Base-by-base conservation (phyloP, 2,113 vertebrate genomes). In the Ceyx cyanopectus region DNA sequence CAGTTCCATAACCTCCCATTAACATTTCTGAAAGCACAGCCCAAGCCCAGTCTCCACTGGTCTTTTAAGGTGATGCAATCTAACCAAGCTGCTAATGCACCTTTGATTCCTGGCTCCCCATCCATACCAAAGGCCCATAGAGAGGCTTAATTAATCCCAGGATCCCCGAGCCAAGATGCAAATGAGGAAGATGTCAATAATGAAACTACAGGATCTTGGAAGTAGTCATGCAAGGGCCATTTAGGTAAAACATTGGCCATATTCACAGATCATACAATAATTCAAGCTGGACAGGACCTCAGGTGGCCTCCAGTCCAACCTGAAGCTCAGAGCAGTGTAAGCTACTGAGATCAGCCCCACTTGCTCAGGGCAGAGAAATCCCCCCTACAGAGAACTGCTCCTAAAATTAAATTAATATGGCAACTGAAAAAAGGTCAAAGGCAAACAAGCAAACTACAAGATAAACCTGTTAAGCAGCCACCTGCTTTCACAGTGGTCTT, bases 21-120 rank as follows among this genome's bases (percentile, higher is more conserved):
- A 95, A 87, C 88, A 76, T 70, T 90, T 90, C 14, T 72, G 32
- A 48, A 95, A 89, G 62, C 60, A 79, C 40, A 95, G 63, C 86
- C 89, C 65, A 77, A 88, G 56, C 56, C 46, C 5, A 1, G 84
- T 91, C 61, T 76, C 66, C 58, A 65, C 46, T 48, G 53, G 4
- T 20, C 80, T 69, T 58, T 66, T 26, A 37, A 70, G 53, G 12
- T 86, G 84, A 74, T 1, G 2, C 68, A 91, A 58, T 50, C 54
- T 26, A 30, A 37, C 2, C 29, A 41, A 51, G 56, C 65, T 87
- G 81, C 63, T 53, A 69, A 82, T 1, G 1, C 29, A 14, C 61
- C 72, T 82, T 62, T 32, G 32, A 70, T 61, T 63, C 51, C 63
- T 46, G 19, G 11, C 23, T 63, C 30, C 67, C 77, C 75, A 53